Evolutionary conservation across 2,113 vertebrate genomes (phyloP).

Genomic region (Sinocyclocheilus rhinocerous): DNA sequence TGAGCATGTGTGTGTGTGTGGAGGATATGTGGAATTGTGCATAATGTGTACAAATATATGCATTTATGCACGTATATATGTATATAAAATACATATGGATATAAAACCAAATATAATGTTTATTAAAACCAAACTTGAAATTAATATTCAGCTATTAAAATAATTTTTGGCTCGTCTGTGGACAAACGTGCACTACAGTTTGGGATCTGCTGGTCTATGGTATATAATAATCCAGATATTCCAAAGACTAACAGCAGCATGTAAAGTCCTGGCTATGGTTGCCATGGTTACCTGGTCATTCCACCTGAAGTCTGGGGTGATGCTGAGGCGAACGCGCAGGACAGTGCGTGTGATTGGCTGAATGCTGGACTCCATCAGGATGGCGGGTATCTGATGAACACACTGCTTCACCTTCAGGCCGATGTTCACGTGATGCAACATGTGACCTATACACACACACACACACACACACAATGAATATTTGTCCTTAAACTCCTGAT

Average conservation of each 20-base stretch:
- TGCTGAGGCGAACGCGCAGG: slow-evolving; percentile 85
- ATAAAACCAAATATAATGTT: no score
- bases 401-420: slow-evolving; percentile 95
- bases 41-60: no score
- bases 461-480: not conserved
- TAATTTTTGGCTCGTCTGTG: no score
- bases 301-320: slow-evolving; percentile 93
- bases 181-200: not conserved
- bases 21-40: no score
- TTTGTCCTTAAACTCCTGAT: not conserved
- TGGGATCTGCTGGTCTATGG: not conserved
- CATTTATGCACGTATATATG: no score
- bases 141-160: not conserved
- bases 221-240: not conserved
- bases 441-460: slow-evolving; percentile 82
- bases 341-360: slow-evolving; percentile 98
- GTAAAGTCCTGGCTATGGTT: not conserved
- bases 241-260: not conserved
- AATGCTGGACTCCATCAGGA: slow-evolving; percentile 90
- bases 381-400: slow-evolving; percentile 93
- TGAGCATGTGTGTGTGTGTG: not conserved
- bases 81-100: no score
- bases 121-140: not conserved
- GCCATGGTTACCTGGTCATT: slow-evolving; percentile 87
- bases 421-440: slow-evolving; percentile 96